Conservation (phyloP, 2,888 invertebrate species). For the Caenorhabditis japonica region DNA sequence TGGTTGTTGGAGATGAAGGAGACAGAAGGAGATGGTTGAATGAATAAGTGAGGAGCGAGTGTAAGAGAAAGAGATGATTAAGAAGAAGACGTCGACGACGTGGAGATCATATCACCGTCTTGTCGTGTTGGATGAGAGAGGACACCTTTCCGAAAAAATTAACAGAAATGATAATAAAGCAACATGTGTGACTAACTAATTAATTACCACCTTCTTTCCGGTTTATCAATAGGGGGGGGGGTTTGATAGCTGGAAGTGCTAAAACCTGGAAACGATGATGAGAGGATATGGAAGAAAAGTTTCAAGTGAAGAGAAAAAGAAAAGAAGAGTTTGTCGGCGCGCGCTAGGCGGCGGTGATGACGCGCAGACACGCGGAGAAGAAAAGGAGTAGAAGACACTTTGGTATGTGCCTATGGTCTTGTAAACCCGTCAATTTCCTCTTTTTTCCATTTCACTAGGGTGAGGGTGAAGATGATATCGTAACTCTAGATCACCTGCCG, state of each 20-base stretch:
- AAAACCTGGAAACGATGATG: constrained; percentile 13
- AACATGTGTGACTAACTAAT: no score
- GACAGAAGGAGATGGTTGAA: constrained; percentile 47
- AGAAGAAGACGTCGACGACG: constrained; percentile 18
- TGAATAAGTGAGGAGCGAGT: constrained; percentile 52
- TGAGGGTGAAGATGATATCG: constrained; percentile 24
- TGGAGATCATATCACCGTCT: constrained; percentile 40
- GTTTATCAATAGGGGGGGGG: no score
- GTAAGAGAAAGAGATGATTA: constrained; percentile 40
- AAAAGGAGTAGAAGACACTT: constrained; percentile 20
- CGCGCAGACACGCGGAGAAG: constrained; percentile 22
- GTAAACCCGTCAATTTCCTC: constrained; percentile 18
- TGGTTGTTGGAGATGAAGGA: no score
- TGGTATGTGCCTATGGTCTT: constrained; percentile 36
- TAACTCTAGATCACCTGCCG: no score
- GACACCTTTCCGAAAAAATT: no score
- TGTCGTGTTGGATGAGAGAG: no score
- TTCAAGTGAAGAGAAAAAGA: constrained; percentile 41
- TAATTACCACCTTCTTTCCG: no score
- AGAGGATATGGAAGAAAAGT: constrained; percentile 13
- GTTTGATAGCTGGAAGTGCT: constrained; percentile 12
- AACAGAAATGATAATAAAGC: no score
- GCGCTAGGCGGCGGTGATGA: constrained; percentile 19
- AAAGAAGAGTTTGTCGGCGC: constrained; percentile 30
- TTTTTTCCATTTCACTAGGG: no score